phyloP scores from a whole-genome alignment of 2,888 invertebrate species.

The Orchestes rusci region DNA sequence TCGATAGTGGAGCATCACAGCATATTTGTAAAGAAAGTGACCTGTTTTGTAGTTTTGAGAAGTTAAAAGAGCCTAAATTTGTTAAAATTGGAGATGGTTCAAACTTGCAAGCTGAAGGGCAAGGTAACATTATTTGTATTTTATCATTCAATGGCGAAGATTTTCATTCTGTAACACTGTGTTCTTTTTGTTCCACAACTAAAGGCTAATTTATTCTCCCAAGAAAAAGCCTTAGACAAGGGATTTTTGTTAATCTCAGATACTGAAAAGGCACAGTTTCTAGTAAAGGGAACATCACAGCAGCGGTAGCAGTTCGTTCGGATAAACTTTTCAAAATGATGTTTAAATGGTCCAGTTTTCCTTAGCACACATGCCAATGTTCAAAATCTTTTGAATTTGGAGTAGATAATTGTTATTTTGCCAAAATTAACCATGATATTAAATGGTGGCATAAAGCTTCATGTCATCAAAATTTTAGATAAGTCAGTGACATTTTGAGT shows the following conservation, averaged over 20 bases:
- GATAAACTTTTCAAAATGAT: background rate
- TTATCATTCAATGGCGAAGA: conserved; percentile 14
- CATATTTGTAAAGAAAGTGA: conserved; percentile 1
- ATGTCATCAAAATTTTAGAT: conserved; percentile 21
- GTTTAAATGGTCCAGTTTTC: background rate
- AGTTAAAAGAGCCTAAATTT: background rate
- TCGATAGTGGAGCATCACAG: conserved; percentile 20
- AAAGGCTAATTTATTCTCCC: background rate
- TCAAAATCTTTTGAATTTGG: background rate
- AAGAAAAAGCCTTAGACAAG: background rate
- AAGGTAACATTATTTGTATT: conserved; percentile 1
- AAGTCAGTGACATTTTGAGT: conserved; percentile 1
- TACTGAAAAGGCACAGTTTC: background rate
- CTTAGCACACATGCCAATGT: background rate
- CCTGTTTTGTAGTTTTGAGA: background rate
- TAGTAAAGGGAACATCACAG: background rate
- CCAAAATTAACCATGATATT: background rate
- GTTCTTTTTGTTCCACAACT: no score
- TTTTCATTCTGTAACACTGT: no score
- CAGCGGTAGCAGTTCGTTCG: background rate
- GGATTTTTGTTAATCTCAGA: background rate
- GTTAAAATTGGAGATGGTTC: conserved; percentile 12
- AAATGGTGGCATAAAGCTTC: conserved; percentile 16
- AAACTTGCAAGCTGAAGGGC: conserved; percentile 11
- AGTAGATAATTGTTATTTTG: background rate